Percentiles rank a stretch among this genome's conserved stretches.
Conservation (phyloP, 92 coral and sea anemone genomes). For the Bergia sp. region DNA sequence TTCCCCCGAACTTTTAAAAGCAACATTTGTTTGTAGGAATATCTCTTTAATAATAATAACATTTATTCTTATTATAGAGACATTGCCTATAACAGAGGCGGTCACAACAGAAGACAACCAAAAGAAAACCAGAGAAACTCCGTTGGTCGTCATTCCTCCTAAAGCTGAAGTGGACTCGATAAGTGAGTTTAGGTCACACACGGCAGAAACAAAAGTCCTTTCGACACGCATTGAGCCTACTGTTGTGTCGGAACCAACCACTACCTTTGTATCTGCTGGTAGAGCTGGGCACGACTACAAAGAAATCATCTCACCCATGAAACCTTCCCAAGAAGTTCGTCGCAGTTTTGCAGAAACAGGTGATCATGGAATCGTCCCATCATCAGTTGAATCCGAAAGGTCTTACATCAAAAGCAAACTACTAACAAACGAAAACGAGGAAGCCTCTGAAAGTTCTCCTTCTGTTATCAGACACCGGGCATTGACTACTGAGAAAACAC, state of each 20-base stretch:
- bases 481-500: neutral
- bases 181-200: neutral
- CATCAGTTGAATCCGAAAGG: neutral
- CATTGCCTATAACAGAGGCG: neutral
- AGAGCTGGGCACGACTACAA: neutral
- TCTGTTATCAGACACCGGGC: neutral
- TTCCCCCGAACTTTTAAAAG: no score
- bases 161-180: neutral
- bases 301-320: neutral
- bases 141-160: neutral
- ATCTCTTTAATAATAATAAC: neutral
- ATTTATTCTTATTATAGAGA: neutral
- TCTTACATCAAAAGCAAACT: neutral
- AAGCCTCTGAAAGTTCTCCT: neutral
- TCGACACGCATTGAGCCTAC: neutral
- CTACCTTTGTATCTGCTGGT: neutral
- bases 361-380: neutral
- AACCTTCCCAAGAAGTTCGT: neutral
- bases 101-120: neutral
- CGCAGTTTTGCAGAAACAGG: neutral
- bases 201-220: neutral
- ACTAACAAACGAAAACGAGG: neutral
- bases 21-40: no score
- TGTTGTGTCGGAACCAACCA: neutral
- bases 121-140: neutral